A percentile compares a stretch with the other conserved stretches of the same genome.
phyloP scores from a whole-genome alignment of 2,797 vertebrate species.

The Rhyacichthys aspro region DNA sequence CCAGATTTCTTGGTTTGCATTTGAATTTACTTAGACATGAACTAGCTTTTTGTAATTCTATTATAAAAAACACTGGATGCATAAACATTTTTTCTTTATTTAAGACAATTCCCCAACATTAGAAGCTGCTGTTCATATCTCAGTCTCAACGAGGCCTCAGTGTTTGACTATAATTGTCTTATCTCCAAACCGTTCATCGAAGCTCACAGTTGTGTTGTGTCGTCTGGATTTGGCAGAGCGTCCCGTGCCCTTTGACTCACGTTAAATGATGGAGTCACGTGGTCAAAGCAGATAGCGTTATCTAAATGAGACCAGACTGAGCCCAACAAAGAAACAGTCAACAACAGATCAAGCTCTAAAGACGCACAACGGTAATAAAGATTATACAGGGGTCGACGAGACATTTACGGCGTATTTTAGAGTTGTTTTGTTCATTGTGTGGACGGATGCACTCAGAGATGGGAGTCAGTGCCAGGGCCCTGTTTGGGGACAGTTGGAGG shows the following conservation, averaged over 20 bases:
- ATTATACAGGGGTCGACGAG: no score
- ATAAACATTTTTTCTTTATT: no score
- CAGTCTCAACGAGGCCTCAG: background rate
- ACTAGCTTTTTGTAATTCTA: no score
- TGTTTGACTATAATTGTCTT: slow-evolving; percentile 7
- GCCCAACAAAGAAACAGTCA: background rate
- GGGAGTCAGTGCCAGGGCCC: background rate
- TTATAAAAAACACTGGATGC: no score
- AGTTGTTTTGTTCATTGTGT: slow-evolving; percentile 3
- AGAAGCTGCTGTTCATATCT: no score
- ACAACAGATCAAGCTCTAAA: background rate
- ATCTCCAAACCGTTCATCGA: background rate
- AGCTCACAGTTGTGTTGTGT: background rate
- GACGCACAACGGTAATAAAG: background rate
- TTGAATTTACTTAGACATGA: no score
- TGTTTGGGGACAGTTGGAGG: slow-evolving; percentile 11
- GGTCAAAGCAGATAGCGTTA: no score
- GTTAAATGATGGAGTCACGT: background rate
- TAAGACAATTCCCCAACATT: no score
- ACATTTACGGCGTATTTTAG: background rate
- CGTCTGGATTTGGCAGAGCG: background rate
- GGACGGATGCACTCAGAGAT: background rate
- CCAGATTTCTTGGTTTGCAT: no score
- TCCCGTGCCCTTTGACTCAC: background rate
- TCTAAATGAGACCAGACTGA: slow-evolving; percentile 21